Evolutionary conservation across 2,888 invertebrate species (phyloP).

Genomic region (Hydriomena furcata): DNA sequence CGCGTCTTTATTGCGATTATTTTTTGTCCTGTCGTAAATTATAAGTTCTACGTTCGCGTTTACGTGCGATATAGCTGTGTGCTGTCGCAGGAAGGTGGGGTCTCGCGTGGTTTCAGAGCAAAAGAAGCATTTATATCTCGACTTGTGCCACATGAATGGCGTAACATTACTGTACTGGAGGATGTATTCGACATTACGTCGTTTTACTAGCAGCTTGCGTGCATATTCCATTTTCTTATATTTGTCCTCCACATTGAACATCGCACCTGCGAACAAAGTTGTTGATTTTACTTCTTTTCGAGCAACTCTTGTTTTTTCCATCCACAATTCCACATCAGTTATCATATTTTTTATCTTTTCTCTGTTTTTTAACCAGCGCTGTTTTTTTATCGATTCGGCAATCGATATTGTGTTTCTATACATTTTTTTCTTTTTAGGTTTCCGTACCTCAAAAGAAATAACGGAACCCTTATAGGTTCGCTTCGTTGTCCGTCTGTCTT

Average conservation of each 20-base stretch:
- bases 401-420: too few relatives aligned
- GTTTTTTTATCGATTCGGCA: too few relatives aligned
- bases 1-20: slow-evolving; percentile 72
- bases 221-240: slow-evolving; percentile 69
- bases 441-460: too few relatives aligned
- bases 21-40: slow-evolving; percentile 68
- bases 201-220: slow-evolving; percentile 65
- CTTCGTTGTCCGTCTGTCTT: too few relatives aligned
- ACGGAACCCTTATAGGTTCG: too few relatives aligned
- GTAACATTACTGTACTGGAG: slow-evolving; percentile 73
- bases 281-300: slow-evolving; percentile 40
- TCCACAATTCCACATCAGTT: neutral
- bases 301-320: neutral
- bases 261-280: slow-evolving; percentile 74
- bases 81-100: slow-evolving; percentile 57
- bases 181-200: slow-evolving; percentile 72
- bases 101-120: slow-evolving; percentile 70
- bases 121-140: slow-evolving; percentile 71
- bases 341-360: too few relatives aligned
- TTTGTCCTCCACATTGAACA: slow-evolving; percentile 69
- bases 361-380: too few relatives aligned
- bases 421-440: too few relatives aligned
- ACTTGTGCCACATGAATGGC: slow-evolving; percentile 75
- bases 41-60: slow-evolving; percentile 67
- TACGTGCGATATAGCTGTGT: slow-evolving; percentile 58